Evolutionary conservation across 2,113 vertebrate species (phyloP).

Genomic region (Pygoscelis antarcticus): DNA sequence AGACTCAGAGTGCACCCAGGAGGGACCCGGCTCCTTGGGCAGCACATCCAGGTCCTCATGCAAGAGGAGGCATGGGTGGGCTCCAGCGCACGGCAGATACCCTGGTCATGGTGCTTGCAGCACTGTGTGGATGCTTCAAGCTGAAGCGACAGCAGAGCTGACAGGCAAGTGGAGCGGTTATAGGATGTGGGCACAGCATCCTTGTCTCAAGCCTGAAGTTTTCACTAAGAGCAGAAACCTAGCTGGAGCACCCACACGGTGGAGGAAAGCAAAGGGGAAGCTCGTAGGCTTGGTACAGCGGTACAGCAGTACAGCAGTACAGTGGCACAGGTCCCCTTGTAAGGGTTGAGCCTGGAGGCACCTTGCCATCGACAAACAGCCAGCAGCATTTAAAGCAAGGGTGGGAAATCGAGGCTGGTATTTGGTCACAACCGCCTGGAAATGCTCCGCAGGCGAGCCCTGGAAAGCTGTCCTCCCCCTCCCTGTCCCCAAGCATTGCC

Average conservation of each 20-base stretch:
- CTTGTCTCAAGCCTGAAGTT: not conserved
- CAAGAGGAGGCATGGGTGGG: not conserved
- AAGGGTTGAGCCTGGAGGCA: not conserved
- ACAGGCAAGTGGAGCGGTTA: not conserved
- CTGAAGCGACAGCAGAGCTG: not conserved
- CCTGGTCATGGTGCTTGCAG: rapidly evolving
- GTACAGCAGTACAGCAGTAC: rapidly evolving
- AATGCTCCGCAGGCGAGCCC: not conserved
- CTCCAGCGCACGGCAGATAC: rapidly evolving
- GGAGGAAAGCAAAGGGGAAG: not conserved
- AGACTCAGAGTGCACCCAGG: not conserved
- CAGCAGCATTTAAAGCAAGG: not conserved
- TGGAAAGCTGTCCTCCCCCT: not conserved
- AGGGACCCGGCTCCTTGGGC: not conserved
- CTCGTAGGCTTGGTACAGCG: not conserved
- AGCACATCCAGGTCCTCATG: rapidly evolving
- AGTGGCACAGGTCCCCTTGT: rapidly evolving
- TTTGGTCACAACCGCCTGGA: not conserved
- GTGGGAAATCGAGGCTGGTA: not conserved
- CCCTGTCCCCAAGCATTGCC: not conserved
- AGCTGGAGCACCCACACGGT: rapidly evolving
- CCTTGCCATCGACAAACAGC: not conserved
- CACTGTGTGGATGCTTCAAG: rapidly evolving
- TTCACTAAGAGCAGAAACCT: not conserved
- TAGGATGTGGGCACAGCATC: not conserved